Evolutionary conservation across 2,113 vertebrate species (phyloP).

Genomic region (Pollimyrus isidori): DNA sequence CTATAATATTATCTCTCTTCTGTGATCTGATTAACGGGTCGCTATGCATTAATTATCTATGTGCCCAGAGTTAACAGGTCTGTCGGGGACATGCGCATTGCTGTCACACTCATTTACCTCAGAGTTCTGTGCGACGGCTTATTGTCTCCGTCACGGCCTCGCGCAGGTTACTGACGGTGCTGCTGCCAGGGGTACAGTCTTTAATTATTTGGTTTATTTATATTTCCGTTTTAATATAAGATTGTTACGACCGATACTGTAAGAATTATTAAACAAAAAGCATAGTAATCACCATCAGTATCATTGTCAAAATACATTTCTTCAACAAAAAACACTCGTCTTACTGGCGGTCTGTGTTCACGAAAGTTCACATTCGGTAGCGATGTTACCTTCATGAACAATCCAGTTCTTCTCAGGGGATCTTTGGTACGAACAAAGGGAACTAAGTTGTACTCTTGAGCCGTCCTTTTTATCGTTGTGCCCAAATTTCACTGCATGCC

Average conservation of each 20-base stretch:
- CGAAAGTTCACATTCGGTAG: not conserved
- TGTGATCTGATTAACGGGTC: not conserved
- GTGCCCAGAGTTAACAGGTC: not conserved
- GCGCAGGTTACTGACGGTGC: not conserved
- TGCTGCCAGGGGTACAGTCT: not conserved
- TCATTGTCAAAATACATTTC: no score
- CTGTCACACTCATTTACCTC: not conserved
- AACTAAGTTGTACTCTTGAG: not conserved
- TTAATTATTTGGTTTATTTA: not conserved
- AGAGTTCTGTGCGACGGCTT: not conserved
- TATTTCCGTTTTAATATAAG: not conserved
- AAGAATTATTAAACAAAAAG: not conserved
- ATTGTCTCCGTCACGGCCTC: not conserved
- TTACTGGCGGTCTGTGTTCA: not conserved
- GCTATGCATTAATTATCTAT: not conserved
- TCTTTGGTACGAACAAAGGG: not conserved
- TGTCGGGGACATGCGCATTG: not conserved
- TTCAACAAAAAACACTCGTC: not conserved
- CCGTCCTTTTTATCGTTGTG: not conserved
- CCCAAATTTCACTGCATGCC: no score
- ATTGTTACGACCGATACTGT: not conserved
- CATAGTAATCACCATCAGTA: not conserved
- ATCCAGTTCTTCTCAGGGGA: not conserved
- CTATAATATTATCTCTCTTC: not conserved
- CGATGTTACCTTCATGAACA: not conserved